Conservation (phyloP, 2,113 vertebrate species). For the Phocoena sinus region DNA sequence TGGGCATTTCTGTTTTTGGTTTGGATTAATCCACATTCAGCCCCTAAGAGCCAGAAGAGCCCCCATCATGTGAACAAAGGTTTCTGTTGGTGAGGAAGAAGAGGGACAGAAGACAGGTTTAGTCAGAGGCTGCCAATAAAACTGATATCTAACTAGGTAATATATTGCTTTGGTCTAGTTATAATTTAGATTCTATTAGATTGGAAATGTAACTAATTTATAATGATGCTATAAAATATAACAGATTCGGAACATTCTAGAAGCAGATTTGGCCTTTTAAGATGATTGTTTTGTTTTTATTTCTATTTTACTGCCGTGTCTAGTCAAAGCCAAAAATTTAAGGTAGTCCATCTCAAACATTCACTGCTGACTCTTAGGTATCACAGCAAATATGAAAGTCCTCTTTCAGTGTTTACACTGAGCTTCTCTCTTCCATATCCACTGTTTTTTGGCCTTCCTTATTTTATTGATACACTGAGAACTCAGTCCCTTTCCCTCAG, state of each 20-base stretch:
- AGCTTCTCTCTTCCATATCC: not conserved
- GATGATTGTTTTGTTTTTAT: conserved; percentile 43
- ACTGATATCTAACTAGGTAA: not conserved
- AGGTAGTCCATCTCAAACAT: conserved; percentile 3
- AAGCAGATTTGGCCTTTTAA: conserved; percentile 3
- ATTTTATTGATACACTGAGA: not conserved
- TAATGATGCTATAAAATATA: conserved; percentile 29
- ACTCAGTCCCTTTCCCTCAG: not conserved
- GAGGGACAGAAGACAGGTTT: not conserved
- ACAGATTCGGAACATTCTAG: not conserved
- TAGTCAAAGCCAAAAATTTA: conserved; percentile 27
- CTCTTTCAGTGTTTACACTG: conserved; percentile 29
- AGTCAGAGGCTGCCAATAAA: not conserved
- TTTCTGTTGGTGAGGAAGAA: not conserved
- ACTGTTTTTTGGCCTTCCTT: conserved; percentile 24
- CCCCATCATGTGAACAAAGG: not conserved
- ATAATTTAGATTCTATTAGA: conserved; percentile 27
- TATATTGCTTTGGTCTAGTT: conserved; percentile 24
- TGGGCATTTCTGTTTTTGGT: not conserved
- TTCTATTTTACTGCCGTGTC: conserved; percentile 25
- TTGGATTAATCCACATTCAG: not conserved
- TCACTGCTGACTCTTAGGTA: not conserved
- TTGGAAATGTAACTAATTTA: conserved; percentile 3
- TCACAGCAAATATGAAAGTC: not conserved
- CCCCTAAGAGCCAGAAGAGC: not conserved